phyloP scores from a whole-genome alignment of 1,140 invertebrate genomes.

The Drosophila santomea region DNA sequence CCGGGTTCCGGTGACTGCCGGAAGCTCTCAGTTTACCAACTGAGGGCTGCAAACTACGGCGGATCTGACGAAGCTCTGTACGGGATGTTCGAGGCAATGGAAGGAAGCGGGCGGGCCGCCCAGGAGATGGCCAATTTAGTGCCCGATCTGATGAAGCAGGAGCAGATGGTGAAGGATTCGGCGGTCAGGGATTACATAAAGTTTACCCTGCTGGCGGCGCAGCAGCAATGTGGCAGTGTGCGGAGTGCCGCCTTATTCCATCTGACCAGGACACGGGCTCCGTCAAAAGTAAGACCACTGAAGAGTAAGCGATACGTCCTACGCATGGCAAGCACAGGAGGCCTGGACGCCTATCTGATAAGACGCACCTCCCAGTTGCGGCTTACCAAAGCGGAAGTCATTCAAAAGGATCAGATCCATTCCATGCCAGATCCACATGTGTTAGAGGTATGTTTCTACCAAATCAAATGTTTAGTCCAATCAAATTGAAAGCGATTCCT shows the following conservation, averaged over 20 bases:
- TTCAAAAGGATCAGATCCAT: background rate
- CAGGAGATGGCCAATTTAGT: slow-evolving; percentile 89
- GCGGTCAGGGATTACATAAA: slow-evolving; percentile 91
- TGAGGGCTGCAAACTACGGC: slow-evolving; percentile 89
- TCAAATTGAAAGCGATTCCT: background rate
- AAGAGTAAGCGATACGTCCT: slow-evolving; percentile 87
- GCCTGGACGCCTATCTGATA: slow-evolving; percentile 89
- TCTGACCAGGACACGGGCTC: slow-evolving; percentile 87
- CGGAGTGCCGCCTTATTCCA: slow-evolving; percentile 90
- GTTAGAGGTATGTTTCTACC: slow-evolving; percentile 86
- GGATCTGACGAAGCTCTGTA: slow-evolving; percentile 90
- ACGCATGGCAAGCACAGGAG: slow-evolving; percentile 90
- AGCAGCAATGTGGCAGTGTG: slow-evolving; percentile 90
- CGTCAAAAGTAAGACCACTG: slow-evolving; percentile 81
- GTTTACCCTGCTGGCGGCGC: slow-evolving; percentile 91
- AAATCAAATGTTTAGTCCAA: no score
- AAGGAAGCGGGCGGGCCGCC: slow-evolving; percentile 86
- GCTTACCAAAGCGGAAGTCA: slow-evolving; percentile 34
- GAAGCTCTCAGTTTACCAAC: slow-evolving; percentile 90
- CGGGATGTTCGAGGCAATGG: slow-evolving; percentile 92
- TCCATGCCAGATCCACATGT: slow-evolving; percentile 89
- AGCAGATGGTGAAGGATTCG: slow-evolving; percentile 92
- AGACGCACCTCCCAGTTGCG: slow-evolving; percentile 60
- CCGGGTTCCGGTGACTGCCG: slow-evolving; percentile 87
- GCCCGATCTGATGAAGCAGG: slow-evolving; percentile 91